Evolutionary conservation across 1,140 invertebrate species (phyloP).

Genomic region (Pentalonia nigronervosa): DNA sequence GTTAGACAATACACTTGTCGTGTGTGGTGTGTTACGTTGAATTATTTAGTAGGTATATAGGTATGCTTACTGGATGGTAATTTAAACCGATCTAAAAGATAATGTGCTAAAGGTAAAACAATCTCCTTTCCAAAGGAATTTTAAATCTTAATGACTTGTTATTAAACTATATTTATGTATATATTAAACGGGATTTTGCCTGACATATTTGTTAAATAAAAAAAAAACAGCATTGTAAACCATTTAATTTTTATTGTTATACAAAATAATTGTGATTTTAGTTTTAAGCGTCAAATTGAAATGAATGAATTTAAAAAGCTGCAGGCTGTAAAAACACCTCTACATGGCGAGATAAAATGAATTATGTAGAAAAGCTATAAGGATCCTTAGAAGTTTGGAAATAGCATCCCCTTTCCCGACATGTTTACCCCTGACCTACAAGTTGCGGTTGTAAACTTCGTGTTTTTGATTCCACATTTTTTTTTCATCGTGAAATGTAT

Average conservation of each 20-base stretch:
- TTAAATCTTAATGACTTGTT: conserved; percentile 14
- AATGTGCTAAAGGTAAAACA: conserved; percentile 11
- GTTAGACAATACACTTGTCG: not conserved
- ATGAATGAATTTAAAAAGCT: not conserved
- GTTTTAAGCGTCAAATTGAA: not conserved
- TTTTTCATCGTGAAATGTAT: not conserved
- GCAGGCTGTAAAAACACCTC: not conserved
- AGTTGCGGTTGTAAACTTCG: not conserved
- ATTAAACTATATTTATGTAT: not conserved
- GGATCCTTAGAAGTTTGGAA: conserved; percentile 19
- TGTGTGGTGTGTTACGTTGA: not conserved
- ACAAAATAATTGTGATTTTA: conserved; percentile 12
- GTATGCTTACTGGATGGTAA: not conserved
- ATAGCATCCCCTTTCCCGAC: conserved; percentile 13
- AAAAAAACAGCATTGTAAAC: not conserved
- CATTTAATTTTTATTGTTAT: not conserved
- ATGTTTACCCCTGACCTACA: conserved; percentile 54
- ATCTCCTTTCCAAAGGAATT: not conserved
- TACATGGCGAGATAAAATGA: conserved; percentile 8
- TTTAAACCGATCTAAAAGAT: not conserved
- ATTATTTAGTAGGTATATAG: conserved; percentile 26
- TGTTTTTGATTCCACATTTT: not conserved
- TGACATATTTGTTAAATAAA: not conserved
- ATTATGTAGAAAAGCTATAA: conserved; percentile 18
- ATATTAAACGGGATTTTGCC: not conserved